Conservation (phyloP, 2,113 vertebrate species). For the Crypturellus undulatus region DNA sequence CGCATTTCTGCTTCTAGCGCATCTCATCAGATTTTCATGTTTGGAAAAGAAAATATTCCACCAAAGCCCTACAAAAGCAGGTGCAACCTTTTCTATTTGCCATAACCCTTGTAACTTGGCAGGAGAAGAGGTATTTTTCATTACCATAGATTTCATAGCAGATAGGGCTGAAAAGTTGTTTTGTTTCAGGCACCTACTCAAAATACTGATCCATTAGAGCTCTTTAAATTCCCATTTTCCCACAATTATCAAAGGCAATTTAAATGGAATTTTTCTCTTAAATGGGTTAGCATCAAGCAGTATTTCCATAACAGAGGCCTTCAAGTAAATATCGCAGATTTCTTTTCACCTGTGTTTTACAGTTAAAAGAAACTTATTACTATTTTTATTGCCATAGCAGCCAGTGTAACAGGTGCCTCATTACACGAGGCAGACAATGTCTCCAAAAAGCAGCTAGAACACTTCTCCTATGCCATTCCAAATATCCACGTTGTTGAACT, state of each 20-base stretch:
- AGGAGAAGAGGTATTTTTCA: background rate
- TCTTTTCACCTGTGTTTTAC: background rate
- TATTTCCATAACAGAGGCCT: background rate
- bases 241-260: background rate
- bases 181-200: background rate
- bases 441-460: background rate
- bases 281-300: background rate
- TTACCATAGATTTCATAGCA: background rate
- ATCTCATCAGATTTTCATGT: background rate
- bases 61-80: background rate
- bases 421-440: background rate
- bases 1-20: background rate
- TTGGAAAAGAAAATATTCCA: rapidly evolving
- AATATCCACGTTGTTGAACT: rapidly evolving
- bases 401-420: background rate
- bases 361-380: background rate
- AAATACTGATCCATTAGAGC: background rate
- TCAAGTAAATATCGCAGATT: background rate
- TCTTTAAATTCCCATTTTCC: background rate
- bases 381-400: background rate
- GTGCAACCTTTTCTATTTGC: background rate
- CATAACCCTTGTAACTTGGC: background rate
- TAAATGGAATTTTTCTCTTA: background rate
- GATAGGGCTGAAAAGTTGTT: background rate
- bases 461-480: background rate